Evolutionary conservation across 2,113 vertebrate species (phyloP).

Genomic region (Dendrocopos noguchii): DNA sequence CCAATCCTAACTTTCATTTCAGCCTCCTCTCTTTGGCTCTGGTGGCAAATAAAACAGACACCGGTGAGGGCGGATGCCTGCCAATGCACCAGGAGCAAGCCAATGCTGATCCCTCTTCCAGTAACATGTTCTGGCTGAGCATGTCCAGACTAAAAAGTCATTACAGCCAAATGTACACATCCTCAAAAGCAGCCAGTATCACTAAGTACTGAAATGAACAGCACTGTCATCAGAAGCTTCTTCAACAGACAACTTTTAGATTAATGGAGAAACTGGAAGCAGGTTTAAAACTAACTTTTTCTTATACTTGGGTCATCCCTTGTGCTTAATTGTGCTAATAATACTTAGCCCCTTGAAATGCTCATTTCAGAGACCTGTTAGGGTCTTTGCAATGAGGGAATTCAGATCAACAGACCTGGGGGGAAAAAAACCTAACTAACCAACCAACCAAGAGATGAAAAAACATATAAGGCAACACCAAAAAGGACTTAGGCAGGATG

Average conservation of each 20-base stretch:
- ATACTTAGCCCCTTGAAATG: not conserved
- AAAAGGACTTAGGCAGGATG: not conserved
- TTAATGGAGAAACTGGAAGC: not conserved
- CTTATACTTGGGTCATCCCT: not conserved
- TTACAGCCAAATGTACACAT: not conserved
- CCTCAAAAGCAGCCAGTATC: not conserved
- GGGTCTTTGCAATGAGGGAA: not conserved
- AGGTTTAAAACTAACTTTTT: not conserved
- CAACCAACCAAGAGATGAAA: fast-evolving
- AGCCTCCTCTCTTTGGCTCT: not conserved
- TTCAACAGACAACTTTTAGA: not conserved
- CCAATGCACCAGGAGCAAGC: not conserved
- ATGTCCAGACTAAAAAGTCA: not conserved
- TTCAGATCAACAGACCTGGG: not conserved
- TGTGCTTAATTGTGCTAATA: not conserved
- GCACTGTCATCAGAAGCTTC: not conserved
- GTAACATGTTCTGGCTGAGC: slow-evolving; percentile 15
- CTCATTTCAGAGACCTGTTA: not conserved
- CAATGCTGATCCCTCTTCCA: not conserved
- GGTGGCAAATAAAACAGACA: not conserved
- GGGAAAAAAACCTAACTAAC: not conserved
- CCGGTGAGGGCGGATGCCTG: not conserved
- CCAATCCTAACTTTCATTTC: not conserved
- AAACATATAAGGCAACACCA: not conserved
- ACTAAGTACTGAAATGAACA: not conserved